Percentiles rank a stretch among this genome's conserved stretches.
Evolutionary conservation across 2,888 invertebrate species (phyloP).

Genomic region (Clusia tigrina): DNA sequence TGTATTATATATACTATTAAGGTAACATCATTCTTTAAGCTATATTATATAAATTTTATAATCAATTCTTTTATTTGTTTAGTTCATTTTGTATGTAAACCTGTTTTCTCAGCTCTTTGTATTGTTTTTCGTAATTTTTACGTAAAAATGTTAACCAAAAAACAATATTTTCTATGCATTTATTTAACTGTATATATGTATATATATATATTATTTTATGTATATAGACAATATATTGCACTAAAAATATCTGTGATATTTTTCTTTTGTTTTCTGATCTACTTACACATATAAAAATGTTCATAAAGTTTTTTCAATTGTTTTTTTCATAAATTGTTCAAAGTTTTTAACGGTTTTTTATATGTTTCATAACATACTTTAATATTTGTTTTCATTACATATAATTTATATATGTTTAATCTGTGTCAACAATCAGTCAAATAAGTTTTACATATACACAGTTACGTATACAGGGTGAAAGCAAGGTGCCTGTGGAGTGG

Average conservation of each 20-base stretch:
- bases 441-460: too few relatives aligned
- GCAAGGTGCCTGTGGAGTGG: too few relatives aligned
- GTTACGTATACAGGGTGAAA: too few relatives aligned
- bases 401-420: too few relatives aligned
- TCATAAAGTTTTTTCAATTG: slow-evolving; percentile 8
- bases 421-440: too few relatives aligned
- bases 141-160: slow-evolving; percentile 30
- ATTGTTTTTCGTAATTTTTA: slow-evolving; percentile 26
- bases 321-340: background rate
- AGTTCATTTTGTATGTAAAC: slow-evolving; percentile 27
- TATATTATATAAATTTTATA: slow-evolving; percentile 20
- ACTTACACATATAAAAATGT: too few relatives aligned
- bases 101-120: slow-evolving; percentile 14
- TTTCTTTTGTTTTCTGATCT: slow-evolving; percentile 7
- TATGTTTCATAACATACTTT: too few relatives aligned
- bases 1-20: slow-evolving; percentile 25
- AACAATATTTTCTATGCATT: slow-evolving; percentile 21
- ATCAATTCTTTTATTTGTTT: slow-evolving; percentile 22
- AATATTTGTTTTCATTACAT: too few relatives aligned
- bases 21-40: slow-evolving; percentile 32
- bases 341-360: too few relatives aligned
- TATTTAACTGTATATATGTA: slow-evolving; percentile 20
- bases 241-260: slow-evolving; percentile 27
- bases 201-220: slow-evolving; percentile 26
- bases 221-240: slow-evolving; percentile 27